phyloP scores from a whole-genome alignment of 2,113 vertebrate genomes.

The Machaerirhynchus nigripectus region DNA sequence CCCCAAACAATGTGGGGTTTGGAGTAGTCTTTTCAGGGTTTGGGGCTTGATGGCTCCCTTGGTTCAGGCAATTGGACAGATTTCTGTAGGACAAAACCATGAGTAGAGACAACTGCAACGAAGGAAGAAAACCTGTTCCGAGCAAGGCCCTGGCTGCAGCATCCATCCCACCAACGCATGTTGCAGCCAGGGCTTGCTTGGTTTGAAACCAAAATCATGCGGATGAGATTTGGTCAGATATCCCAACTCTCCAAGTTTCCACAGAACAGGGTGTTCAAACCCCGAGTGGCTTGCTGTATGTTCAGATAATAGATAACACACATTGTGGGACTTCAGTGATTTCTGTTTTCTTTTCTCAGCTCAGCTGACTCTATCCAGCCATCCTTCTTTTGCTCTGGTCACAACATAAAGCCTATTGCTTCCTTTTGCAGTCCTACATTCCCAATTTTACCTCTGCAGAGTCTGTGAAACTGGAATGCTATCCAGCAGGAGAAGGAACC shows the following conservation, averaged over 20 bases:
- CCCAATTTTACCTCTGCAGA: neutral
- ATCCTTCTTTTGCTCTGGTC: neutral
- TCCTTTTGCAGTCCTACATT: neutral
- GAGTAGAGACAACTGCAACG: neutral
- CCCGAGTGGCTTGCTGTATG: neutral
- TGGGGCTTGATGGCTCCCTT: neutral
- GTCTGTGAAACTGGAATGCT: neutral
- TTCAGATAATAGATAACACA: neutral
- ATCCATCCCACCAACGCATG: neutral
- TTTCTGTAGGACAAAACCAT: neutral
- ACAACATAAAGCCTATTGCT: neutral
- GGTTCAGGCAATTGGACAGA: neutral
- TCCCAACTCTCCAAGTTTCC: neutral
- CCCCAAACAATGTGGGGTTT: neutral
- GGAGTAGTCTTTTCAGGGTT: neutral
- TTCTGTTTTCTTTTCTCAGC: neutral
- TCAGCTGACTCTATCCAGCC: neutral
- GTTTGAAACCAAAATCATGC: neutral
- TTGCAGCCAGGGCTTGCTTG: neutral
- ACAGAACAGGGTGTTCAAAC: neutral
- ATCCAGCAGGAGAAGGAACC: neutral
- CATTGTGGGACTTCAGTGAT: neutral
- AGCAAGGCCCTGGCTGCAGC: neutral
- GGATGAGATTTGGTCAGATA: neutral
- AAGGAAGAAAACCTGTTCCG: neutral